Evolutionary conservation across 2,888 invertebrate genomes (phyloP).

Genomic region (Volucella inanis): DNA sequence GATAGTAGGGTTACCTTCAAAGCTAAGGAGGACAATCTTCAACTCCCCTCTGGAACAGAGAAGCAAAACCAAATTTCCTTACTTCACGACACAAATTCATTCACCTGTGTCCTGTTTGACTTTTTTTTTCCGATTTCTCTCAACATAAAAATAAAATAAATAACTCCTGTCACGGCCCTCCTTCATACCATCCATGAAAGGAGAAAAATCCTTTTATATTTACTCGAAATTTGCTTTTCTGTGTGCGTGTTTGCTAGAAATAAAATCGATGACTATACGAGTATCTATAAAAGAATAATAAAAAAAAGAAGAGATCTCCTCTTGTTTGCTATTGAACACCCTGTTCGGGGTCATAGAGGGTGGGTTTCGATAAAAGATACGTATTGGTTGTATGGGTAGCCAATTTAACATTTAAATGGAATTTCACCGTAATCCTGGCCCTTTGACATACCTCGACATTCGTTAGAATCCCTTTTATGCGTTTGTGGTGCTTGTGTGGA

Average conservation of each 20-base stretch:
- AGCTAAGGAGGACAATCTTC: constrained; percentile 51
- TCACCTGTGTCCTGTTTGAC: constrained; percentile 44
- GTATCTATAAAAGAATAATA: constrained; percentile 11
- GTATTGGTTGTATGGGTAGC: constrained; percentile 41
- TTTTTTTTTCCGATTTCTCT: background rate
- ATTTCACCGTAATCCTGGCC: constrained; percentile 27
- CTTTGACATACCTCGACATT: constrained; percentile 8
- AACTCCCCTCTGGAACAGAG: background rate
- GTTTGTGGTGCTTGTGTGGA: background rate
- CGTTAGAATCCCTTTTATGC: constrained; percentile 13
- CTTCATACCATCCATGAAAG: too few species aligned
- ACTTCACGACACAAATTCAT: constrained; percentile 35
- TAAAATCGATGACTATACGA: constrained; percentile 56
- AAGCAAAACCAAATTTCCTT: background rate
- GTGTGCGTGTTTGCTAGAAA: background rate
- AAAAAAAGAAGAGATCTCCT: constrained; percentile 14
- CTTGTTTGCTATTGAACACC: background rate
- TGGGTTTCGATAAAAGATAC: constrained; percentile 25
- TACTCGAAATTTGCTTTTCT: background rate
- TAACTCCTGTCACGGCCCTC: constrained; percentile 17
- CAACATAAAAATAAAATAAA: constrained; percentile 59
- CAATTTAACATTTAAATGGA: constrained; percentile 69
- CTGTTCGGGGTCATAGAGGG: background rate
- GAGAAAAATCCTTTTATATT: constrained; percentile 33
- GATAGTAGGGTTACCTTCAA: constrained; percentile 3